Base-by-base conservation (phyloP, 1,140 invertebrate genomes). In the Habropoda laboriosa region DNA sequence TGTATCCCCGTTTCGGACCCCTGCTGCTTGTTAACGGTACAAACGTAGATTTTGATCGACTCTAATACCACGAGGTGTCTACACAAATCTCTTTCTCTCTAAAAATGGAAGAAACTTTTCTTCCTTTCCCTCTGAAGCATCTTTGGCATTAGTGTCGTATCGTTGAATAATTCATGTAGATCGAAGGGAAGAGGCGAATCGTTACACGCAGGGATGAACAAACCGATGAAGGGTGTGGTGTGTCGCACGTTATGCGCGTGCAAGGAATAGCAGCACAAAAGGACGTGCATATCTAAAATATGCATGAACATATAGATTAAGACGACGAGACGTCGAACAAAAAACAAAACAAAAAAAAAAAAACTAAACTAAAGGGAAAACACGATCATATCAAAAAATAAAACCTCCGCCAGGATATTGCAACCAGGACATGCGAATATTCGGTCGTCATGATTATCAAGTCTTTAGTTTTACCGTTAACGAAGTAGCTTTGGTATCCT, bases 1-100 rank as follows among this genome's bases (percentile, higher is more conserved):
- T 84, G 85, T 87, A 87, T 84, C 83, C 88, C 81, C 79, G 70
- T 82, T 78, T 83, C 63, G 77, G 78, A 89, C 82, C 87, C 88
- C 74, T 86, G 88, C 88, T 92, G 90, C 90, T 90, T 89, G 85
- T 91, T 92, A 92, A 92, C 89, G 81, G 86, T 84, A 79, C 72
- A 89, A 89, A 90, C 87, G 60, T 75, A 79, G 87, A 91, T 89
- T 87, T 82, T 53, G 77, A 87, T 86, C 85, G 79, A 80, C 66
- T 80, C 83, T 86, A 86, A 85, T 88, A 81, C 71, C 86, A 83
- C 35, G 78, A 84, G 79, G 60, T 88, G 83, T 81, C 42, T 45
- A 66, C 64, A n/a, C 18, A 47, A 49, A 8, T 45, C 30, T 67
- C 24, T 42, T 16, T 49, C 55, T 61, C 13, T 55, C 47, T 12